phyloP scores from a whole-genome alignment of 2,888 invertebrate genomes.

The Brachypalpus laphriformis region DNA sequence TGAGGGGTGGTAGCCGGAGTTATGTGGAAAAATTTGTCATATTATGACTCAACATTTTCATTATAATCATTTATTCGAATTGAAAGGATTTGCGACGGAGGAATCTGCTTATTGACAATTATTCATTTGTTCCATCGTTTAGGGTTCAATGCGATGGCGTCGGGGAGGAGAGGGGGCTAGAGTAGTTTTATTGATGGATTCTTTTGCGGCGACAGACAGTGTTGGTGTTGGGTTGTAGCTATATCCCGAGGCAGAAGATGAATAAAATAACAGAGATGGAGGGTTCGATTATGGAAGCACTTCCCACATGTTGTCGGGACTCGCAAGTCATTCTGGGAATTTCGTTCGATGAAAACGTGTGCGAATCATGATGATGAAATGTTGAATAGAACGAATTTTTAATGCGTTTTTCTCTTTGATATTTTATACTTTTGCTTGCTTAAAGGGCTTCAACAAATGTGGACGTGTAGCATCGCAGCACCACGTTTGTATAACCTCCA shows the following conservation, averaged over 20 bases:
- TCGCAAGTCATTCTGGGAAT: constrained; percentile 49
- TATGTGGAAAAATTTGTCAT: constrained; percentile 63
- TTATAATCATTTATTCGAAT: constrained; percentile 56
- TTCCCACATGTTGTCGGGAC: constrained; percentile 9
- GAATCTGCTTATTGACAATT: constrained; percentile 69
- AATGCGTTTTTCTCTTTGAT: constrained; percentile 25
- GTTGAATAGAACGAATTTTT: constrained; percentile 10
- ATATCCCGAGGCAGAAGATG: constrained; percentile 8
- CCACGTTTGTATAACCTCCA: too few relatives aligned
- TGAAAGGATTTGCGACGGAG: constrained; percentile 45
- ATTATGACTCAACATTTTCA: constrained; percentile 71
- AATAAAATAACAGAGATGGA: constrained; percentile 23
- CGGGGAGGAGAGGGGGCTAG: background rate
- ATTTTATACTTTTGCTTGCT: background rate
- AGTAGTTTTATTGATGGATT: constrained; percentile 57
- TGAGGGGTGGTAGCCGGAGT: constrained; percentile 1
- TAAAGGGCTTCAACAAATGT: background rate
- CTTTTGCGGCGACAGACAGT: constrained; percentile 20
- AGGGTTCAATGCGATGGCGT: background rate
- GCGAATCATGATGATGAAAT: constrained; percentile 7
- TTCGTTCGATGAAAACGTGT: background rate
- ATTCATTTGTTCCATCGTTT: constrained; percentile 58
- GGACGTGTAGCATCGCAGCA: too few relatives aligned
- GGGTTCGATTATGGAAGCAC: constrained; percentile 38
- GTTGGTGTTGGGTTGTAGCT: constrained; percentile 26